Conservation (phyloP, 2,888 invertebrate species). For the Phaonia tiefii region DNA sequence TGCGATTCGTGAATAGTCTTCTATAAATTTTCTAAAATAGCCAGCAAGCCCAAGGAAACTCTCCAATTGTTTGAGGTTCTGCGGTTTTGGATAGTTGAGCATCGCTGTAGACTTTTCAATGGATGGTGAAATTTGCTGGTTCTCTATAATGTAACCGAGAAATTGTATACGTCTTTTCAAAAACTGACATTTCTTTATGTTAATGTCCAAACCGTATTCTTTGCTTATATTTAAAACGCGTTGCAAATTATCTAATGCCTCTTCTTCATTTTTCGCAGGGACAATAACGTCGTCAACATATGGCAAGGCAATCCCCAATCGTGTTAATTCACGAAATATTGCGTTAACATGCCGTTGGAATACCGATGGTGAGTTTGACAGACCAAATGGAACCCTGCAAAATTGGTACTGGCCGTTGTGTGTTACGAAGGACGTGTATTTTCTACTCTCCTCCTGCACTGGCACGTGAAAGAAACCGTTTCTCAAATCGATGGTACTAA, state of each 20-base stretch:
- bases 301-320: slow-evolving; percentile 4
- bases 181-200: slow-evolving; percentile 65
- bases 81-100: slow-evolving; percentile 68
- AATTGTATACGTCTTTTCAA: slow-evolving; percentile 63
- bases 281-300: slow-evolving; percentile 18
- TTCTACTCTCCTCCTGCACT: too few species aligned
- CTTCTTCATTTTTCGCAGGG: slow-evolving; percentile 23
- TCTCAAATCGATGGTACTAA: slow-evolving; percentile 54
- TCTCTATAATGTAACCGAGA: slow-evolving; percentile 62
- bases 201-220: slow-evolving; percentile 59
- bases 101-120: slow-evolving; percentile 69
- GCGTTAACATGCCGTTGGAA: too few species aligned
- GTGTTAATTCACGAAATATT: slow-evolving; percentile 5
- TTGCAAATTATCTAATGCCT: too few species aligned
- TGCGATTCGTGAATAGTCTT: slow-evolving; percentile 66
- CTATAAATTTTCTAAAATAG: slow-evolving; percentile 69
- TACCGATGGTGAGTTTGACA: too few species aligned
- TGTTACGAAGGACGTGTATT: too few species aligned
- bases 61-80: slow-evolving; percentile 69
- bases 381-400: too few species aligned
- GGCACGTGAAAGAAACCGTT: slow-evolving; percentile 68
- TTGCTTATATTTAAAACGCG: slow-evolving; percentile 5
- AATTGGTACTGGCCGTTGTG: too few species aligned
- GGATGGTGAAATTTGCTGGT: slow-evolving; percentile 67
- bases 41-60: slow-evolving; percentile 73